Percentiles rank a stretch among this genome's conserved stretches.
Evolutionary conservation across 2,113 vertebrate species (phyloP).

Genomic region (Neoarius graeffei): DNA sequence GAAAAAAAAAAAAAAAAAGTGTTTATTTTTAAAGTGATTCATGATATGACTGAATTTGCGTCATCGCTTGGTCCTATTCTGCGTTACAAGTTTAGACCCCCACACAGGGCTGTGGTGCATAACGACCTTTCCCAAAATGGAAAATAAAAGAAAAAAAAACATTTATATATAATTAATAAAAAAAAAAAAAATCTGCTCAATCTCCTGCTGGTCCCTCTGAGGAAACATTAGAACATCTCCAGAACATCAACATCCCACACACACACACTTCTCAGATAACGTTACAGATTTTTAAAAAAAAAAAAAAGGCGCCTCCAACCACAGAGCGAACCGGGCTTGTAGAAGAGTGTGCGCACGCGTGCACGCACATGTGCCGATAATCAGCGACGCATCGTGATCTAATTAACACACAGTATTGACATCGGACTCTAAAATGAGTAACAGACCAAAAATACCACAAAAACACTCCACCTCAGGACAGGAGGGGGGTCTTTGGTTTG

Average conservation of each 20-base stretch:
- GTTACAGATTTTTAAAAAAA: neutral
- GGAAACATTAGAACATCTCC: neutral
- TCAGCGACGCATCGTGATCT: neutral
- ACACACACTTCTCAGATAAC: neutral
- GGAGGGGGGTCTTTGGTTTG: neutral
- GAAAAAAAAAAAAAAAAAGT: neutral
- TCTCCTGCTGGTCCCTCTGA: constrained; percentile 63
- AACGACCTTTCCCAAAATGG: constrained; percentile 40
- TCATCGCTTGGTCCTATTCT: neutral
- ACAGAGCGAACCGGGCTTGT: constrained; percentile 30
- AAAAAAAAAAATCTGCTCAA: constrained; percentile 48
- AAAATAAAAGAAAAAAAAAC: constrained; percentile 37
- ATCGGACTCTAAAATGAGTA: neutral
- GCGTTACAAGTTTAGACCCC: constrained; percentile 5
- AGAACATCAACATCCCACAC: no score
- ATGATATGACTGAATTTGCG: neutral
- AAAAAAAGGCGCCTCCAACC: constrained; percentile 20
- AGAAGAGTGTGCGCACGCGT: constrained; percentile 7
- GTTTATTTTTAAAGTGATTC: neutral
- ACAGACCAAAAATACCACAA: neutral
- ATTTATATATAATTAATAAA: constrained; percentile 49
- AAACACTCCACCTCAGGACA: no score
- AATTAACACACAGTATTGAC: neutral
- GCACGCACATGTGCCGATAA: neutral
- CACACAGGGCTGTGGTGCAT: constrained; percentile 29